Evolutionary conservation across 2,888 invertebrate genomes (phyloP).

Genomic region (Synergus laeviventris): DNA sequence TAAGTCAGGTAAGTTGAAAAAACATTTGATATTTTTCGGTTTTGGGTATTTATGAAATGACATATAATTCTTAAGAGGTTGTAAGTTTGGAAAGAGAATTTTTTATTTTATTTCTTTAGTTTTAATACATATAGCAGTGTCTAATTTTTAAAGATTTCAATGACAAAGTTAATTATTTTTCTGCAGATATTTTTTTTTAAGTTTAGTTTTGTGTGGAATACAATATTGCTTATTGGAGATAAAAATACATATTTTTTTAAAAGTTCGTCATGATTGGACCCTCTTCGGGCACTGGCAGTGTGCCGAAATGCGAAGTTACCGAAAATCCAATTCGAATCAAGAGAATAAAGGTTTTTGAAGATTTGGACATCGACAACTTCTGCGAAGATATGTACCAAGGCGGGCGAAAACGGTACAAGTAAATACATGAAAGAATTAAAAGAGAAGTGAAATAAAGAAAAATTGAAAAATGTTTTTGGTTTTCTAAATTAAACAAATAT

Average conservation of each 20-base stretch:
- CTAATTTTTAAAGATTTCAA: background rate
- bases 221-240: background rate
- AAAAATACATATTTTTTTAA: background rate
- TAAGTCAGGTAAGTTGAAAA: conserved; percentile 12
- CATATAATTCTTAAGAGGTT: background rate
- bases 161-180: background rate
- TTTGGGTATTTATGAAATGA: background rate
- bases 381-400: conserved; percentile 70
- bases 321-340: conserved; percentile 62
- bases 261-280: conserved; percentile 70
- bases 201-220: background rate
- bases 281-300: conserved; percentile 64
- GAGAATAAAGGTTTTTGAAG: conserved; percentile 69
- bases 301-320: conserved; percentile 57
- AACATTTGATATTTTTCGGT: background rate
- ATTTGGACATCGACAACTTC: conserved; percentile 70
- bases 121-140: background rate
- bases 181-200: background rate
- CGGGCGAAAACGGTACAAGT: conserved; percentile 58
- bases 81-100: background rate
- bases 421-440: background rate
- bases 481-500: too few species aligned
- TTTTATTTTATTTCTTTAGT: background rate
- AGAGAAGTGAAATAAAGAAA: background rate
- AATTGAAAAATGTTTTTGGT: too few species aligned